phyloP scores from a whole-genome alignment of 2,113 vertebrate species.

The Oryzias celebensis region DNA sequence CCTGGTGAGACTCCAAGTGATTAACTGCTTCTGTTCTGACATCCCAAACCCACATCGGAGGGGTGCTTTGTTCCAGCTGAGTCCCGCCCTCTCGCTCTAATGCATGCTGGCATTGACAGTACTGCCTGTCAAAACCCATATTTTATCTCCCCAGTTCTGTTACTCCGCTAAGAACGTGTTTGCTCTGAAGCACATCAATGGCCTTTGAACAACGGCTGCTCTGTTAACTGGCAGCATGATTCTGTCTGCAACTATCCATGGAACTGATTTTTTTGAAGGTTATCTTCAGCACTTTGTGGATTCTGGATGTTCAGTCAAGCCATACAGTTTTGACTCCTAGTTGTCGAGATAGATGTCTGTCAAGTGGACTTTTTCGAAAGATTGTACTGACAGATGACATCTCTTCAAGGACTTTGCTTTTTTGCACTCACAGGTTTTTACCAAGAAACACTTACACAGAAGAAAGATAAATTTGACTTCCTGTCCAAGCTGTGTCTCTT shows the following conservation, averaged over 20 bases:
- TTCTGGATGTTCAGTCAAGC: constrained; percentile 43
- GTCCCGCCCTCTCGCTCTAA: constrained; percentile 23
- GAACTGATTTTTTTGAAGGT: constrained; percentile 15
- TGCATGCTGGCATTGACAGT: constrained; percentile 22
- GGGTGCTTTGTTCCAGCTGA: constrained; percentile 33
- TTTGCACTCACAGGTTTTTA: background rate
- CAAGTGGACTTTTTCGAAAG: constrained; percentile 31
- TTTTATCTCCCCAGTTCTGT: constrained; percentile 23
- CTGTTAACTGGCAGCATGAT: constrained; percentile 29
- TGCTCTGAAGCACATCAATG: constrained; percentile 29
- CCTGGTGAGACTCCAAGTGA: constrained; percentile 22
- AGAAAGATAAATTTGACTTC: constrained; percentile 24
- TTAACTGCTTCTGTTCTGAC: constrained; percentile 40
- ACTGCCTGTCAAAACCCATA: constrained; percentile 16
- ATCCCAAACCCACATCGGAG: constrained; percentile 28
- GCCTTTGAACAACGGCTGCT: constrained; percentile 31
- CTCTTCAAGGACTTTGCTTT: constrained; percentile 3
- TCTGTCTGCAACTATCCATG: constrained; percentile 18
- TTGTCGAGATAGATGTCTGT: constrained; percentile 28
- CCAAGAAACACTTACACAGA: constrained; percentile 9
- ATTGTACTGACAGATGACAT: constrained; percentile 37
- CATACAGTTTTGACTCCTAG: constrained; percentile 9
- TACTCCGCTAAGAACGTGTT: constrained; percentile 19
- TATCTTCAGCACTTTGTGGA: constrained; percentile 19
- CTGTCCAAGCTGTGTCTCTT: constrained; percentile 17